Percentiles rank a stretch among this genome's conserved stretches.
Conservation (phyloP, 2,888 invertebrate species). For the Esperia sulphurella region DNA sequence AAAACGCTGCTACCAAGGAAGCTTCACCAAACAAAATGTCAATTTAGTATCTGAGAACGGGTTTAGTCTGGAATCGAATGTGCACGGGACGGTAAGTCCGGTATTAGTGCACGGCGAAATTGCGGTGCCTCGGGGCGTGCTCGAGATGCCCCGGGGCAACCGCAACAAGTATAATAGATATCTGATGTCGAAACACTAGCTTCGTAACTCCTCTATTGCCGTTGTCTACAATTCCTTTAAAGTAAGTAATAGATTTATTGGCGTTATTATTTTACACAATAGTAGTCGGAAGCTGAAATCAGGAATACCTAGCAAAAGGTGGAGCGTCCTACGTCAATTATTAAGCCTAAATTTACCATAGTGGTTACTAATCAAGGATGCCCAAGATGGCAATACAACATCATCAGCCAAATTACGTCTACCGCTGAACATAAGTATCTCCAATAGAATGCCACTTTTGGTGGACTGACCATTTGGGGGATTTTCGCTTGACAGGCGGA, state of each 20-base stretch:
- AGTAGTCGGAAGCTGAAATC: too few relatives aligned
- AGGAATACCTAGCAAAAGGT: too few relatives aligned
- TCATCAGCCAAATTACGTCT: too few relatives aligned
- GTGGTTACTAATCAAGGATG: too few relatives aligned
- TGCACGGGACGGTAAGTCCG: constrained; percentile 8
- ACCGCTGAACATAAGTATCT: too few relatives aligned
- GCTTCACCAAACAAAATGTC: constrained; percentile 2
- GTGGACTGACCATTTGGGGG: too few relatives aligned
- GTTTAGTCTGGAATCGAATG: constrained; percentile 9
- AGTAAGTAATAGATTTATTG: not conserved
- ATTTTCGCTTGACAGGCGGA: too few relatives aligned
- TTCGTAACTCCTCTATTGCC: not conserved
- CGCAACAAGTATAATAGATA: constrained; percentile 6
- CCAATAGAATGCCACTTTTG: too few relatives aligned
- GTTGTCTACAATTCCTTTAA: not conserved
- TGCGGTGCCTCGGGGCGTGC: constrained; percentile 2
- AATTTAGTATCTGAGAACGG: constrained; percentile 11
- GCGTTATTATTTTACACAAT: not conserved
- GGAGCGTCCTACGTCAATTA: too few relatives aligned
- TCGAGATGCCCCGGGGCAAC: not conserved
- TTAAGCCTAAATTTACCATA: too few relatives aligned
- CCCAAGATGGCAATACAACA: too few relatives aligned
- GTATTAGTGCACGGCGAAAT: constrained; percentile 10
- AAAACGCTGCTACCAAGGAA: not conserved
- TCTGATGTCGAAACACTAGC: not conserved